Evolutionary conservation across 2,113 vertebrate species (phyloP).

Genomic region (Trachemys scripta): DNA sequence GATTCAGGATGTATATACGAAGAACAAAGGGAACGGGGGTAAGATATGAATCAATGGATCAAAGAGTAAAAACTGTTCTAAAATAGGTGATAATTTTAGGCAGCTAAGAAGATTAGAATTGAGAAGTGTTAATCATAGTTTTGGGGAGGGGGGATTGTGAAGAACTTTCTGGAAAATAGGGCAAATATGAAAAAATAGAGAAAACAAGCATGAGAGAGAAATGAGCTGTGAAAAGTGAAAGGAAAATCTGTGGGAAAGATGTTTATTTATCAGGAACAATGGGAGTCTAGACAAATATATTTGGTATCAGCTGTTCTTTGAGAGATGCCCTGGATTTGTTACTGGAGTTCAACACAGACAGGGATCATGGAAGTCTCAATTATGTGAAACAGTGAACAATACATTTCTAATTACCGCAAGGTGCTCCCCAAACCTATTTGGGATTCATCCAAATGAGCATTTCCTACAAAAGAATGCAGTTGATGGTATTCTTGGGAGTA

Average conservation of each 20-base stretch:
- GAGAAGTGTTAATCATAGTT: slow-evolving; percentile 41
- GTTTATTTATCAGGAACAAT: slow-evolving; percentile 18
- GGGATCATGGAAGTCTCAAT: slow-evolving; percentile 27
- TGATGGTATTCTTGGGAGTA: fast-evolving
- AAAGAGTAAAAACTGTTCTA: slow-evolving; percentile 58
- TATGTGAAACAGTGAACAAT: slow-evolving; percentile 24
- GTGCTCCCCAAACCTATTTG: neutral
- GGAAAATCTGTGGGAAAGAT: neutral
- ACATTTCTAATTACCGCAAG: neutral
- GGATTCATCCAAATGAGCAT: neutral
- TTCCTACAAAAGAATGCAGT: neutral
- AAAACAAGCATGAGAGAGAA: slow-evolving; percentile 5
- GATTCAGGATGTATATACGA: slow-evolving; percentile 19
- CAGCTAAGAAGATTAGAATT: slow-evolving; percentile 41
- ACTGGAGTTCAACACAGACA: neutral
- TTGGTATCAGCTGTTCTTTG: neutral
- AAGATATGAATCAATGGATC: slow-evolving; percentile 47
- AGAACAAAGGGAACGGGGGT: slow-evolving; percentile 32
- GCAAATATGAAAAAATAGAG: neutral
- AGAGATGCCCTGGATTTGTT: slow-evolving; percentile 15
- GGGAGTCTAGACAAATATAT: neutral
- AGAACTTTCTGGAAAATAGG: neutral
- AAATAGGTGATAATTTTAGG: slow-evolving; percentile 43
- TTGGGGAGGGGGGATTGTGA: slow-evolving; percentile 17
- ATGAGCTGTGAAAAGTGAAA: neutral